Conservation (phyloP, 2,888 invertebrate species). For the Drosophila longiperda region DNA sequence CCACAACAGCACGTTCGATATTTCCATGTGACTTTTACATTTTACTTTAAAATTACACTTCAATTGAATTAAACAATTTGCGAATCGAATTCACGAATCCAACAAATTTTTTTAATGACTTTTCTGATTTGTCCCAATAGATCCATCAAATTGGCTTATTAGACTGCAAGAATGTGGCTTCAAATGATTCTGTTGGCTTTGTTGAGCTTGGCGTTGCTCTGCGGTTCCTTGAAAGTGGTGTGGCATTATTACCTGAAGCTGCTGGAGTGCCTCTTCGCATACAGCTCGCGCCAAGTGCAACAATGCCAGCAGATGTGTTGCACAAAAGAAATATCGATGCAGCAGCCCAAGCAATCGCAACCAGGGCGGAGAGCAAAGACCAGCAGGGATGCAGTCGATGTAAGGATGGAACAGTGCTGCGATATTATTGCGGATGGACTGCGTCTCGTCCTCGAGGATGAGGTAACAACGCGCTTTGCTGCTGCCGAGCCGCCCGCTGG, state of each 20-base stretch:
- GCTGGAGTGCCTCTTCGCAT: constrained; percentile 49
- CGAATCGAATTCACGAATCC: background rate
- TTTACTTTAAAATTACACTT: background rate
- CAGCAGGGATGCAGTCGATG: constrained; percentile 28
- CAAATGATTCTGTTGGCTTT: constrained; percentile 1
- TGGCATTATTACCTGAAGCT: constrained; percentile 27
- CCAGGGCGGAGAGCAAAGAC: background rate
- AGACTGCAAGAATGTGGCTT: constrained; percentile 18
- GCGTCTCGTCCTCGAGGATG: constrained; percentile 56
- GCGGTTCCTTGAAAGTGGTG: constrained; percentile 6
- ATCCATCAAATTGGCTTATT: background rate
- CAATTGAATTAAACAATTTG: background rate
- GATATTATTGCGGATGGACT: constrained; percentile 44
- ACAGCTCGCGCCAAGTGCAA: constrained; percentile 31
- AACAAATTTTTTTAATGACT: background rate
- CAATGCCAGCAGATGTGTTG: background rate
- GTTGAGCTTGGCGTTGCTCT: constrained; percentile 18
- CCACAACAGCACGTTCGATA: background rate
- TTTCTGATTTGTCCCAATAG: background rate
- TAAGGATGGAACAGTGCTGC: constrained; percentile 47
- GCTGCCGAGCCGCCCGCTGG: constrained; percentile 33
- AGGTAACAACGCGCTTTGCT: constrained; percentile 56
- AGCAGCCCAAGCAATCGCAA: background rate
- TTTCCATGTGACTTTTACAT: background rate
- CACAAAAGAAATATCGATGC: background rate